Conservation (phyloP, 1,140 invertebrate genomes). For the Goniozus legneri region DNA sequence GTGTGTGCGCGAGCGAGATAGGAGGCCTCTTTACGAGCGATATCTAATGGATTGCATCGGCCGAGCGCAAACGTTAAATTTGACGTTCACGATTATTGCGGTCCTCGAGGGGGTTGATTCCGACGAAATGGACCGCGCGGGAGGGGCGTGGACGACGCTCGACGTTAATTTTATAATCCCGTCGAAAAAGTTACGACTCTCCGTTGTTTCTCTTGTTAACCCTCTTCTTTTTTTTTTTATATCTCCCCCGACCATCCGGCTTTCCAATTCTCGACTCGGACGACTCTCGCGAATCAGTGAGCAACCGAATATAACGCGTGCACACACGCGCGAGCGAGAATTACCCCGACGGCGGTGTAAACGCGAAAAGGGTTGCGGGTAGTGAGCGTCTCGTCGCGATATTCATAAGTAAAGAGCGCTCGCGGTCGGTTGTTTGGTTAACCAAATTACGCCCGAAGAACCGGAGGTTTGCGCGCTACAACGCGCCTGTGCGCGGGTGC, state of each 20-base stretch:
- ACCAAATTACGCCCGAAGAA: constrained; percentile 44
- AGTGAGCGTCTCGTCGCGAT: constrained; percentile 21
- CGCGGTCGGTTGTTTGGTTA: constrained; percentile 40
- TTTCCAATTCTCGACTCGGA: constrained; percentile 12
- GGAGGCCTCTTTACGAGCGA: constrained; percentile 51
- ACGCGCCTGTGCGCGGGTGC: too few species aligned
- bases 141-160: constrained; percentile 8
- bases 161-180: constrained; percentile 52
- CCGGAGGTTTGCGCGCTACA: constrained; percentile 30
- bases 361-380: constrained; percentile 26
- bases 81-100: constrained; percentile 55
- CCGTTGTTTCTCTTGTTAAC: constrained; percentile 4
- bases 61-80: constrained; percentile 49
- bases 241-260: constrained; percentile 4
- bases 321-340: too few species aligned
- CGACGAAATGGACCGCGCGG: not conserved
- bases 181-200: constrained; percentile 47
- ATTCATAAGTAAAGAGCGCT: constrained; percentile 43
- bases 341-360: too few species aligned
- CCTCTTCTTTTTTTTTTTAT: not conserved
- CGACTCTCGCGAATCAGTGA: too few species aligned
- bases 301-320: too few species aligned
- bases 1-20: constrained; percentile 38
- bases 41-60: constrained; percentile 55
- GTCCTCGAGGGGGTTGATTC: constrained; percentile 20